Evolutionary conservation across 2,113 vertebrate genomes (phyloP).

Genomic region (Hemicordylus capensis): DNA sequence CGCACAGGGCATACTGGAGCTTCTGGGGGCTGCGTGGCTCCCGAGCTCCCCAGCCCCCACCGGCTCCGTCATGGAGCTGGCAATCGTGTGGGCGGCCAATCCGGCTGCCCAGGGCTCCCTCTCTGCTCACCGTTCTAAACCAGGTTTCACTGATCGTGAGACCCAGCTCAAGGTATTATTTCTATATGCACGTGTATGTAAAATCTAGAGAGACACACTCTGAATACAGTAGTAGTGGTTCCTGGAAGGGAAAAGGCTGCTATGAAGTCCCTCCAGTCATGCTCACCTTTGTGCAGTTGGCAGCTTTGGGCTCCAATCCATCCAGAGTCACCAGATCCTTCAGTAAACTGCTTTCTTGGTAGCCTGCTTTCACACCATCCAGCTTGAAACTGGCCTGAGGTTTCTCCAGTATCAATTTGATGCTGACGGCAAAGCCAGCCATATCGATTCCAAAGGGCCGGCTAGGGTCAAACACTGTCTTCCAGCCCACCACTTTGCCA

Average conservation of each 20-base stretch:
- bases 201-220: background rate
- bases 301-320: constrained; percentile 87
- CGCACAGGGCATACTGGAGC: no score
- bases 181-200: background rate
- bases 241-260: background rate
- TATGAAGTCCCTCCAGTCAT: background rate
- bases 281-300: constrained; percentile 88
- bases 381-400: constrained; percentile 87
- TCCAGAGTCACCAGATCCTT: constrained; percentile 85
- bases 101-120: no score
- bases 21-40: no score
- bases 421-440: constrained; percentile 88
- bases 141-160: no score
- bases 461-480: constrained; percentile 85
- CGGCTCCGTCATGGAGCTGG: no score
- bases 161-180: no score
- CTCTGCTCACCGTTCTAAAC: no score
- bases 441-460: constrained; percentile 90
- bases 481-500: constrained; percentile 88
- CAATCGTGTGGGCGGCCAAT: no score
- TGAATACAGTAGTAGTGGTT: background rate
- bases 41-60: no score
- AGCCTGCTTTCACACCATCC: constrained; percentile 85
- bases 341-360: constrained; percentile 88
- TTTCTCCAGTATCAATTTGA: constrained; percentile 83